These are phyloP conservation scores for Zaprionus tsacasi DNA, from an alignment of 1,140 invertebrate species.

Conservation along the genomic window DNA sequence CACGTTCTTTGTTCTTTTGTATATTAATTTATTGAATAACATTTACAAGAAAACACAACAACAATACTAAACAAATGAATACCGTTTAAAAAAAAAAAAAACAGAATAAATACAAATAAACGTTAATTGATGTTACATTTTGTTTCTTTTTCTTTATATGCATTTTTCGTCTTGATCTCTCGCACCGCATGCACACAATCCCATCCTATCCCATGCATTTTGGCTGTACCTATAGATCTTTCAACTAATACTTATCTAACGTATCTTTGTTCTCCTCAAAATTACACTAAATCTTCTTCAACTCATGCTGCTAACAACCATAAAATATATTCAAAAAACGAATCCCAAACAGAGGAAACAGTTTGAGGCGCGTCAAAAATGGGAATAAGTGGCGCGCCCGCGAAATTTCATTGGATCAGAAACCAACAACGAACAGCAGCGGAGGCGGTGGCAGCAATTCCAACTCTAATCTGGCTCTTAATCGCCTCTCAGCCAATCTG, in stretches of 20 bases:
- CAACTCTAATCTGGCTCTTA: conserved; percentile 62
- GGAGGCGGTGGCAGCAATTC: conserved; percentile 7
- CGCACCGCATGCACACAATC: conserved; percentile 48
- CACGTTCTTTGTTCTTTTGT: conserved; percentile 38
- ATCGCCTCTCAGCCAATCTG: conserved; percentile 79
- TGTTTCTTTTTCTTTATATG: conserved; percentile 63
- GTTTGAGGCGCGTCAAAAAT: conserved; percentile 86
- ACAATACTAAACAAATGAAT: conserved; percentile 37
- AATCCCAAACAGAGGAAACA: conserved; percentile 85
- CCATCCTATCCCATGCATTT: conserved; percentile 6
- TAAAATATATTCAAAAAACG: conserved; percentile 44
- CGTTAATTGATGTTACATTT: conserved; percentile 31
- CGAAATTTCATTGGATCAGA: conserved; percentile 86
- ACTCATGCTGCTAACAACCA: conserved; percentile 70
- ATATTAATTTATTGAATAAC: conserved; percentile 44
- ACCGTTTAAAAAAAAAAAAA: conserved; percentile 19
- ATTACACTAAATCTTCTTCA: conserved; percentile 52
- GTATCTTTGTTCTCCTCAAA: conserved; percentile 63
- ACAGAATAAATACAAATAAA: conserved; percentile 20
- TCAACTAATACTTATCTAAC: conserved; percentile 52
- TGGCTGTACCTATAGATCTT: conserved; percentile 28
- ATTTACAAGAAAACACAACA: conserved; percentile 13
- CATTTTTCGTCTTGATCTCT: conserved; percentile 33
- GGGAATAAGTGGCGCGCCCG: conserved; percentile 87
- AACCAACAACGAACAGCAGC: conserved; percentile 39